phyloP scores from a whole-genome alignment of 2,888 invertebrate genomes.

The Halocaridina rubra region DNA sequence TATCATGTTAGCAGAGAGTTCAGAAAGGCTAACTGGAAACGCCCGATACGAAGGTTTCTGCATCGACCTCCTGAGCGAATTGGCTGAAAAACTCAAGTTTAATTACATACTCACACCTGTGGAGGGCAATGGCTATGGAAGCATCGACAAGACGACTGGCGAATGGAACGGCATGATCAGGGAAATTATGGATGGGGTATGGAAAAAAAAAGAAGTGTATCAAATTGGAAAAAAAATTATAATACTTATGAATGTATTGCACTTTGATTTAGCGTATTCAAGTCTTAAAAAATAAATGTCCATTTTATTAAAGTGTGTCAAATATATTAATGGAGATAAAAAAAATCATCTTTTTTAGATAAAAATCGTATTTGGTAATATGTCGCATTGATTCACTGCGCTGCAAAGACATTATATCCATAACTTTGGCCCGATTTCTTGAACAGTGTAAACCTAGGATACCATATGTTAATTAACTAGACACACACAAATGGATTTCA shows the following conservation, averaged over 20 bases:
- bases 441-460: no score
- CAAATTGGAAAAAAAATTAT: background rate
- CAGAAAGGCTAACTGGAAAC: constrained; percentile 68
- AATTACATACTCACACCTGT: constrained; percentile 70
- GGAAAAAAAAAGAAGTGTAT: background rate
- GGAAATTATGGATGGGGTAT: constrained; percentile 64
- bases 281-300: no score
- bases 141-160: constrained; percentile 55
- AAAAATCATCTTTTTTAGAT: no score
- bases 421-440: no score
- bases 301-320: no score
- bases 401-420: no score
- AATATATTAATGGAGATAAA: no score
- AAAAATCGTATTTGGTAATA: no score
- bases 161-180: constrained; percentile 65
- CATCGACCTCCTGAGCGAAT: constrained; percentile 70
- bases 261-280: no score
- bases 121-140: constrained; percentile 66
- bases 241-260: background rate
- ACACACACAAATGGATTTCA: no score
- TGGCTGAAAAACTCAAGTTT: constrained; percentile 69
- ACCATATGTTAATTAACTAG: no score
- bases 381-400: no score
- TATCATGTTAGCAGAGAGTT: constrained; percentile 86
- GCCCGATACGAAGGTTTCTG: constrained; percentile 69